A percentile compares a stretch with the other conserved stretches of the same genome.
phyloP scores from a whole-genome alignment of 2,113 vertebrate genomes.

The Sylvicapra grimmia region DNA sequence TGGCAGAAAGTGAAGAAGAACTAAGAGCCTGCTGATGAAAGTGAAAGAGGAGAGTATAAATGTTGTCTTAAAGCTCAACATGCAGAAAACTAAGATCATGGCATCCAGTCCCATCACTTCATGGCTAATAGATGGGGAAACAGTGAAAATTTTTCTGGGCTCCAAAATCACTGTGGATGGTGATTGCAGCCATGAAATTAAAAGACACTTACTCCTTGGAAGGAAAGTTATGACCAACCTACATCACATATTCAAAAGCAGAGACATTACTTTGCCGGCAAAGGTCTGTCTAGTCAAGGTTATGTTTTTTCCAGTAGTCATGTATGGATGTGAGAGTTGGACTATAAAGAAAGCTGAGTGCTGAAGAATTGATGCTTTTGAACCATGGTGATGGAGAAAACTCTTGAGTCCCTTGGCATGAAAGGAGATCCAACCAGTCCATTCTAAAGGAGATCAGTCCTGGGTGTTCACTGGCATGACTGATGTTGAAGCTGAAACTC shows the following conservation, averaged over 20 bases:
- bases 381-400: not conserved
- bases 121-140: not conserved
- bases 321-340: not conserved
- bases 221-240: not conserved
- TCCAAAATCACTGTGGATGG: not conserved
- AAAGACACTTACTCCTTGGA: not conserved
- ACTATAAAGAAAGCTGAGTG: not conserved
- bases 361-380: not conserved
- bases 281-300: not conserved
- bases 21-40: not conserved
- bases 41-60: not conserved
- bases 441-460: not conserved
- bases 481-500: not conserved
- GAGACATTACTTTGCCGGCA: not conserved
- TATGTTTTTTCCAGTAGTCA: not conserved
- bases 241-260: not conserved
- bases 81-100: not conserved
- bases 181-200: not conserved
- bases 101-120: not conserved
- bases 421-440: not conserved
- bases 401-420: not conserved
- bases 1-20: not conserved
- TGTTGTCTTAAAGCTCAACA: not conserved
- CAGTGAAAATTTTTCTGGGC: not conserved
- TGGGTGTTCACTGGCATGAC: not conserved